Percentiles rank a stretch among this genome's conserved stretches.
Conservation (phyloP, 64 coral and sea anemone genomes). For the Orbicella faveolata region DNA sequence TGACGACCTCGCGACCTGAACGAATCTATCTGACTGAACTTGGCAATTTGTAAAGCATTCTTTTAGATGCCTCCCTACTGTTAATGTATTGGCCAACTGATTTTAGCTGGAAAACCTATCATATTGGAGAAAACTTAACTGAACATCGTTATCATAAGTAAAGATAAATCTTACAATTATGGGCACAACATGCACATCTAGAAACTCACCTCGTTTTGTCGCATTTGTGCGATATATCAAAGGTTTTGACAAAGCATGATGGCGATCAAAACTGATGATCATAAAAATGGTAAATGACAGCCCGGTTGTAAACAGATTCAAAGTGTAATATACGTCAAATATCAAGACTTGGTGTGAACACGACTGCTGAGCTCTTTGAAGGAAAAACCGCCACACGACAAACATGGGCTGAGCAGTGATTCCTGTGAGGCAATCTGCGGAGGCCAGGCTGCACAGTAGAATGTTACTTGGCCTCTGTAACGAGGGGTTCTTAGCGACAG, state of each 20-base stretch:
- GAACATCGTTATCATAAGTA: too few relatives aligned
- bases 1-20: too few relatives aligned
- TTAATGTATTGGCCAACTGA: too few relatives aligned
- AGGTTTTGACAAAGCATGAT: slow-evolving; percentile 5
- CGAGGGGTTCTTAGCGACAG: too few relatives aligned
- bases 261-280: slow-evolving; percentile 10
- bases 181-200: too few relatives aligned
- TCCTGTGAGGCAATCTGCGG: slow-evolving; percentile 14
- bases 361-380: background rate
- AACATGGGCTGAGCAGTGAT: background rate
- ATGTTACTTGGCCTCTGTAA: background rate
- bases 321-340: background rate
- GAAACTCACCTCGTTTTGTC: background rate
- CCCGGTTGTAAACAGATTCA: background rate
- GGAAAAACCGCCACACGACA: background rate
- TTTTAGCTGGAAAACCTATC: too few relatives aligned
- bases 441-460: slow-evolving; percentile 26
- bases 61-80: too few relatives aligned
- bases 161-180: too few relatives aligned
- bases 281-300: background rate
- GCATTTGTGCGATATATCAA: background rate
- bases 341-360: slow-evolving; percentile 1
- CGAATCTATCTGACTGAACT: too few relatives aligned
- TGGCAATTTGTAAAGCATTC: too few relatives aligned
- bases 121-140: too few relatives aligned